Base-by-base conservation (phyloP, 2,888 invertebrate species). In the Lomographa bimaculata region DNA sequence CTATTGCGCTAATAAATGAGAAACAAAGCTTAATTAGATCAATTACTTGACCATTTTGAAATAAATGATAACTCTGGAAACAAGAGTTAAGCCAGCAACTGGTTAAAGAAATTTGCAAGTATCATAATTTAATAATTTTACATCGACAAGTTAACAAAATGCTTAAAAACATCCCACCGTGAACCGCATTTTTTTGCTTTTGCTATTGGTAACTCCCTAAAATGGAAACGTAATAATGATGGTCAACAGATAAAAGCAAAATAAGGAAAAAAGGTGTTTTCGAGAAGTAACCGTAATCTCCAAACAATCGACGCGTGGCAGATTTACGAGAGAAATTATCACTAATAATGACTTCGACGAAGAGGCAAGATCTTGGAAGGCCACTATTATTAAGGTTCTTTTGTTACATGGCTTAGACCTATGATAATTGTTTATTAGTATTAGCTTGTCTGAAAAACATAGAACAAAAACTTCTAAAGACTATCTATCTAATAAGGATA, bases 261-360 rank as follows among this genome's bases (percentile, higher is more conserved):
- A n/a, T n/a, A n/a, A 10, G 9, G 16, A 8, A 10, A 16, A 28
- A 35, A 24, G 19, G 4, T 18, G 14, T 18, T 39, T 29, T 30
- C 27, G 29, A 37, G 9, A 42, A 32, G 10, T 41, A 44, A 26
- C 38, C 12, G 33, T 34, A 32, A 11, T 14, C 25, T 19, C 7
- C 12, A 41, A 21, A 44, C 26, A 41, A 33, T 34, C 23, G 6
- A 1, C 25, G 14, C 28, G 51, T 35, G 7, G 11, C 49, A 55
- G 57, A 66, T 60, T 63, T 71, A 65, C 61, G 57, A 33, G 32
- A 25, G 47, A 61, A 62, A 69, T 68, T 43, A 71, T 60, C 45
- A 57, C 43, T 44, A 47, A 59, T 62, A 57, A 64, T 54, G 46
- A 60, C 42, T 64, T 53, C 54, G 39, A 32, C 30, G 44, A 50